Evolutionary conservation across 2,113 vertebrate species (phyloP), one percentile per base, ranked within the genome.

Genomic region (Ptilonorhynchus violaceus): DNA sequence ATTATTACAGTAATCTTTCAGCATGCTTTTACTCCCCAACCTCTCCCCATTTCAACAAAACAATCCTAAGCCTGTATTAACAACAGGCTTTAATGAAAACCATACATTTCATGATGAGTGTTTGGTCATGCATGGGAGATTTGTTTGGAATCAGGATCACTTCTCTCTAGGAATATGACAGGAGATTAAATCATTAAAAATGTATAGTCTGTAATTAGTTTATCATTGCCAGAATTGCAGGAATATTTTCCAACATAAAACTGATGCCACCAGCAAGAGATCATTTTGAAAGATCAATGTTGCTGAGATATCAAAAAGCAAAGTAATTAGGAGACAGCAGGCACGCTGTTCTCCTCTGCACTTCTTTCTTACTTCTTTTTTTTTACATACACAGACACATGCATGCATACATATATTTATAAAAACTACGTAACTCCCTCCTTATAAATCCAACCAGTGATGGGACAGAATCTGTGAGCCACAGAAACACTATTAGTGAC

Each of bases 181-280:
- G 95, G 94, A 97, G 97, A 98, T 97, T 97, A 97, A 97, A 97
- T 96, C 95, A 97, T 98, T 98, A 98, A 98, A 98, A 98, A 98
- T 96, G 95, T 97, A 98, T 95, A 97, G 92, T 79, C 70, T 93
- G 86, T 96, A 97, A 98, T 98, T 97, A 98, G 95, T 96, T 93
- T 96, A 97, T 96, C 96, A 82, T 59, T 95, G 96, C 97, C 96
- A 97, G 95, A 96, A 97, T 92, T 63, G 80, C 44, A 92, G 89
- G 93, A 97, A 85, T 96, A 94, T 95, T 96, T 97, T 96, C 92
- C 88, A 94, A 75, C 58, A 82, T 88, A 96, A 97, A 84, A 84
- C 85, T 56, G 76, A 94, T 95, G 95, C 94, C 92, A 96, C 76
- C 95, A 97, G 66, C 93, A 94, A 97, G 96, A 97, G 84, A 97